Base-by-base conservation (phyloP, 2,113 vertebrate species). In the Bufo gargarizans region DNA sequence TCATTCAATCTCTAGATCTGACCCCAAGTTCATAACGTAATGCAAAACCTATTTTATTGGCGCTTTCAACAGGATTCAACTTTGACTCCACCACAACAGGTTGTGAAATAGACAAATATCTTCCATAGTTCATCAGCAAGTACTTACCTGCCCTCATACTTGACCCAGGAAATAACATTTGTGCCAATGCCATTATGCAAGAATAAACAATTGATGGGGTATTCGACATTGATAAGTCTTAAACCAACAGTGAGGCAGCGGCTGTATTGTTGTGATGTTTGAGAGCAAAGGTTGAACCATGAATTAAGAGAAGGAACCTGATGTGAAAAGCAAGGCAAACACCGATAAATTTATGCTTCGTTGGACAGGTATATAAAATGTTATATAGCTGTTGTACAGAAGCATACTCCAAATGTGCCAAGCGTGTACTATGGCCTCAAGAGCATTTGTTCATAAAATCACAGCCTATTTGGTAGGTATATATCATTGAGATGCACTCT, bases 271-370 rank as follows among this genome's bases (percentile, higher is more conserved):
- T 50, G 45, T 14, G 10, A 14, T 83, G 80, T 82, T 82, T 82
- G 63, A 84, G 82, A 84, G n/a, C 82, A 84, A 84, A 84, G 82
- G 82, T 33, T 33, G 63, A 13, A 20, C 47, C 81, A 8, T 20
- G 47, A 53, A 16, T 69, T 10, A 84, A 53, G 5, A 50, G 82
- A 82, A 20, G 81, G n/a, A 50, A 33, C 56, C 12, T 17, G 47
- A n/a, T 71, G 47, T 33, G 49, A 22, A 16, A 50, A 55, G 50
- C 3, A 71, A 33, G 11, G 17, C 49, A 84, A 71, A 84, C 82
- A 84, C 22, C 10, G 63, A 69, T 55, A 33, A 2, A 22, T 7
- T 84, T 71, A 69, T 43, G 63, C 63, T 71, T 84, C 49, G 11
- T 20, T 14, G n/a, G 22, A n/a, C n/a, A 50, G 12, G 49, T 50